These are phyloP conservation scores for Didymodactylos carnosus DNA, from an alignment of 2,888 invertebrate genomes.

Conservation along the genomic window DNA sequence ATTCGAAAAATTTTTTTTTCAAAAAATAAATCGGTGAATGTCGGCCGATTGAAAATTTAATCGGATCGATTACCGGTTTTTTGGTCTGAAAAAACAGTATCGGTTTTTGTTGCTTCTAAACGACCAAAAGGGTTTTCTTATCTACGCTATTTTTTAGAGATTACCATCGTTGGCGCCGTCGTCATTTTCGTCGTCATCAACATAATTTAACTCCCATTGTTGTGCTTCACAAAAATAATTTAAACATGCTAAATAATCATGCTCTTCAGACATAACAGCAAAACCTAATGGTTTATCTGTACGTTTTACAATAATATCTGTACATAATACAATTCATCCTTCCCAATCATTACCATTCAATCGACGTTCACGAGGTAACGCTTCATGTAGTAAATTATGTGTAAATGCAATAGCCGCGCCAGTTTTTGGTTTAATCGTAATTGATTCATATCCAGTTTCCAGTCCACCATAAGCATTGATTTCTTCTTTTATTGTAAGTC, in stretches of 20 bases:
- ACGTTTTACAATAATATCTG: neutral
- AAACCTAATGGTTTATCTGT: neutral
- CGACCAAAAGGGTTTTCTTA: no score
- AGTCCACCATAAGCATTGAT: neutral
- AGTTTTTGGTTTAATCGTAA: neutral
- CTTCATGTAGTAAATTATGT: neutral
- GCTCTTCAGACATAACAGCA: neutral
- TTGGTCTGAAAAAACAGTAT: no score
- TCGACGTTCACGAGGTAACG: neutral
- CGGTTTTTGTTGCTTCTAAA: no score
- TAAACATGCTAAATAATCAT: neutral
- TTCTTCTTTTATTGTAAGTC: neutral
- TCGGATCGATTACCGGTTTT: no score
- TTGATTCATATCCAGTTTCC: neutral
- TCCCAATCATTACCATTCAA: no score
- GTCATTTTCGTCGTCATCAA: no score
- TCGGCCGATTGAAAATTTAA: no score
- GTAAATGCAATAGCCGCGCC: neutral
- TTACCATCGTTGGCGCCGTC: no score
- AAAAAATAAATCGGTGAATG: no score
- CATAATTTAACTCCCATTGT: neutral
- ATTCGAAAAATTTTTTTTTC: no score
- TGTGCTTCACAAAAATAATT: neutral
- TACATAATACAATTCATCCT: neutral
- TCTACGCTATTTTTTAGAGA: no score